Evolutionary conservation across 2,113 vertebrate species (phyloP), one percentile per base, ranked within the genome.

Genomic region (Balaeniceps rex): DNA sequence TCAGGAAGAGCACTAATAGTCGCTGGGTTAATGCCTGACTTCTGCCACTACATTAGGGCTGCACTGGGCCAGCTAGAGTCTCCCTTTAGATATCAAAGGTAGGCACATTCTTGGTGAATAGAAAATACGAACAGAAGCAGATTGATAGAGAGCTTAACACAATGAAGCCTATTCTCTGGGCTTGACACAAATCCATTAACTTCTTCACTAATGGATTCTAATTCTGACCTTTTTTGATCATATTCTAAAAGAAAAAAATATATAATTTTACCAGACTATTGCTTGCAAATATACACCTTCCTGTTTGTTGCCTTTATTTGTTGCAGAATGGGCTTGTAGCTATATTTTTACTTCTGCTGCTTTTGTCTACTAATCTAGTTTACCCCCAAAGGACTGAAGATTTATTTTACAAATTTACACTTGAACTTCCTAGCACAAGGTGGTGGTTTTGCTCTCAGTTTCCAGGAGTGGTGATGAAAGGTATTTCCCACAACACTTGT

Each of bases 371-470:
- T 91, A 69, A 90, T 85, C 44, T 72, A 38, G 51, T 93, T 94
- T 91, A 83, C 25, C 52, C 92, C 46, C 82, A 88, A 83, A 92
- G 49, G 94, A 79, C 29, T 49, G 65, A 85, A 84, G 77, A 83
- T 90, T 93, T 92, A 93, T 93, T 94, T 78, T 74, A 44, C 58
- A 64, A 71, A 81, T 94, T 96, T 97, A 88, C 38, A 34, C 42
- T 88, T 74, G 85, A 96, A 80, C 72, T 89, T 97, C 77, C 29
- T 69, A 78, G 64, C 55, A 78, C 79, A 83, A 70, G 91, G 47
- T 6, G 4, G 24, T 81, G 75, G 58, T 38, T 74, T 80, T 63
- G 61, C 52, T 60, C 38, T 78, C 68, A 90, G 46, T 34, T 68
- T 69, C 82, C 74, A 87, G 47, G 22, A 80, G 40, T 34, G 36